Base-by-base conservation (phyloP, 2,797 vertebrate species). In the Emys orbicularis region DNA sequence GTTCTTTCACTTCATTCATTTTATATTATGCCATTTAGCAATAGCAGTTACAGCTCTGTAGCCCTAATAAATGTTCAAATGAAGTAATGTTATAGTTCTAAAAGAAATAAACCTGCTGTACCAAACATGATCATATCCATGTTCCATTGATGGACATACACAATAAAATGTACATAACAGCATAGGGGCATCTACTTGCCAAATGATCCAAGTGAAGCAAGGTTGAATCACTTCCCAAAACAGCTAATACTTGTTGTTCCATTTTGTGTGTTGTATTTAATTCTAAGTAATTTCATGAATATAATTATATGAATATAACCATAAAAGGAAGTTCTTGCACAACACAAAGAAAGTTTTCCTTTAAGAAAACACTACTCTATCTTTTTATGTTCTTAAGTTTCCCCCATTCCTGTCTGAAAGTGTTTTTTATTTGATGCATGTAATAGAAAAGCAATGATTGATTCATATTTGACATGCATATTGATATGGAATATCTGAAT, bases 71-170 rank as follows among this genome's bases (percentile, higher is more conserved):
- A 91, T 93, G 93, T 85, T 94, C 50, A 87, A 95, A 92, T 84
- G 94, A 95, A 94, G 93, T 84, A 93, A 88, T 84, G 79, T 93
- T 93, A 94, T 89, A 83, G 84, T 96, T 97, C 92, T 96, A 89
- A 86, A 94, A 87, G 94, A 95, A 93, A 86, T 92, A 94, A 94
- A 96, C 54, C 84, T 94, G 56, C 85, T 94, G 93, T 94, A 95
- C 93, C 96, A 96, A 94, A 95, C 89, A 81, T 88, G 95, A 89
- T 94, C 90, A 37, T 49, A 84, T 84, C 92, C 84, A 72, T 41
- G 57, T 87, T 87, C 80, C 85, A 79, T 29, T 83, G 90, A 88
- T 85, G 91, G 93, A 90, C 82, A 65, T 10, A 84, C 61, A 94
- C 59, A 81, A 53, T 86, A 65, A 96, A 95, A 97, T 57, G 77